phyloP scores from a whole-genome alignment of 2,797 vertebrate genomes.

The Meriones psammophilus region DNA sequence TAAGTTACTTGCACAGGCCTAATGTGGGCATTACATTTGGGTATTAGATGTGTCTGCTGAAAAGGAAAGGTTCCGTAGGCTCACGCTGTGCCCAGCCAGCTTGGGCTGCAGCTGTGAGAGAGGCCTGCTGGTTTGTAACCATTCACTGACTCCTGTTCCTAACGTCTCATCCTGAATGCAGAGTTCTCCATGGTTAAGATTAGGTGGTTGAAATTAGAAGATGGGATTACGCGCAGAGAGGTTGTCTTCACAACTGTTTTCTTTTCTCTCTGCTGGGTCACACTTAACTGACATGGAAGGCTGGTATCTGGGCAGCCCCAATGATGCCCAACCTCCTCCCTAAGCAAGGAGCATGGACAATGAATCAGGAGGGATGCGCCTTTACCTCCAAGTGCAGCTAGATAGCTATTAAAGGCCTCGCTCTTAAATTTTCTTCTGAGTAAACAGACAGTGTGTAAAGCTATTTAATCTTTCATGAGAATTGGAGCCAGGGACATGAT shows the following conservation, averaged over 20 bases:
- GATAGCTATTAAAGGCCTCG: constrained; percentile 37
- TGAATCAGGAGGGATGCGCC: constrained; percentile 26
- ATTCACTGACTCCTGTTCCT: neutral
- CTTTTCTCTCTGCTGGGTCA: constrained; percentile 39
- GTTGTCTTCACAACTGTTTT: constrained; percentile 54
- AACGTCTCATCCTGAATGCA: constrained; percentile 34
- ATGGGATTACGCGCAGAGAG: constrained; percentile 61
- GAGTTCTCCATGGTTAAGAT: constrained; percentile 57
- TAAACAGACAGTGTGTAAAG: constrained; percentile 76
- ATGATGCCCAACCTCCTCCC: neutral
- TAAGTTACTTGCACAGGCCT: neutral
- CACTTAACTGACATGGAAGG: constrained; percentile 24
- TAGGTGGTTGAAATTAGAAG: constrained; percentile 71
- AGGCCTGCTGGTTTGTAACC: neutral
- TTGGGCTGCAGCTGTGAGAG: neutral
- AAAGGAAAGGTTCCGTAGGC: neutral
- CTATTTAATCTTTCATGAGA: constrained; percentile 75
- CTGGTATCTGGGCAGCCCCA: neutral
- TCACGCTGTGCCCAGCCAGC: rapidly evolving
- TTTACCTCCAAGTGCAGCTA: constrained; percentile 69
- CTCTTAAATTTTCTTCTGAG: constrained; percentile 67
- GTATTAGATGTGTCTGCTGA: neutral
- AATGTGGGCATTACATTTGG: neutral
- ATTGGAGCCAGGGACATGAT: constrained; percentile 48
- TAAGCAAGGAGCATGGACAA: neutral